Conservation (phyloP, 2,113 vertebrate genomes). For the Barnardius zonarius region DNA sequence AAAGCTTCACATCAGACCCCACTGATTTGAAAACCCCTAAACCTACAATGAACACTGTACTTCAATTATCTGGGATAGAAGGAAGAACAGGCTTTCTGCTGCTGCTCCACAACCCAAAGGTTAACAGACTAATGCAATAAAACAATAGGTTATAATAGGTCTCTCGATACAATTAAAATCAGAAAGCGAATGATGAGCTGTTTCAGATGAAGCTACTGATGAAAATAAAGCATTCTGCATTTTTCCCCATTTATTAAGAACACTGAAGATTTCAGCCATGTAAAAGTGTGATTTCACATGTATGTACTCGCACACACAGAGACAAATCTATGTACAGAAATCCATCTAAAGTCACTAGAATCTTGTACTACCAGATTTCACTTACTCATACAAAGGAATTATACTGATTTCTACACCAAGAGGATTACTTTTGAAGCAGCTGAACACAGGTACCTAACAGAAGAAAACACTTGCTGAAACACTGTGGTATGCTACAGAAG, state of each 20-base stretch:
- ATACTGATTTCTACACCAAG: background rate
- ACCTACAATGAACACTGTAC: background rate
- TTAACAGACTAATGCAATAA: conserved; percentile 61
- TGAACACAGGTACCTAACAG: background rate
- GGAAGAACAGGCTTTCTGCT: conserved; percentile 44
- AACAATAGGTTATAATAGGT: conserved; percentile 45
- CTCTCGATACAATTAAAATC: conserved; percentile 61
- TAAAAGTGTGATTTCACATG: background rate
- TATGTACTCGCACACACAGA: background rate
- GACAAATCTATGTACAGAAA: background rate
- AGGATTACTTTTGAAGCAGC: background rate
- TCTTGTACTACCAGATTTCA: background rate
- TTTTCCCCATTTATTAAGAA: conserved; percentile 30
- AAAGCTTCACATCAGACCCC: background rate
- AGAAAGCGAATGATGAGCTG: conserved; percentile 49
- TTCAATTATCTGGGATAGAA: conserved; percentile 54
- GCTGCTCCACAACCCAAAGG: conserved; percentile 1
- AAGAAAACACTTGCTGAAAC: background rate
- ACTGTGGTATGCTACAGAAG: background rate
- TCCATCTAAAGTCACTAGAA: background rate
- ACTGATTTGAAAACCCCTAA: conserved; percentile 36
- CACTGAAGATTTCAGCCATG: background rate
- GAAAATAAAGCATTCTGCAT: conserved; percentile 59
- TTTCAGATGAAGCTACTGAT: conserved; percentile 54
- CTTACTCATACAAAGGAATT: background rate